Conservation (phyloP, 2,888 invertebrate species). For the Alcis repandata region DNA sequence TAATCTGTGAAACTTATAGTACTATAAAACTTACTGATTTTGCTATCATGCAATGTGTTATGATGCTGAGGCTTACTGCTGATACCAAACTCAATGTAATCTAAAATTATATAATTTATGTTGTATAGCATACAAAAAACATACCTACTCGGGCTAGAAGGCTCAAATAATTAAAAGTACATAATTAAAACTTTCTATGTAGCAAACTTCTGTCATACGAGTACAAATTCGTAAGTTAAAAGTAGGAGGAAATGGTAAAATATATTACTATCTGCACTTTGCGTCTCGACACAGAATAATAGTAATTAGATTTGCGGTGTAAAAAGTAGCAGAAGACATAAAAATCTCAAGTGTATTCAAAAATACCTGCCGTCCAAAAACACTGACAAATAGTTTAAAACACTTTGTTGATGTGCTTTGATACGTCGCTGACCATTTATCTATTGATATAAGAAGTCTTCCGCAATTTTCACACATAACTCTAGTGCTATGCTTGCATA, state of each 20-base stretch:
- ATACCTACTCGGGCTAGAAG: too few relatives aligned
- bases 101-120: background rate
- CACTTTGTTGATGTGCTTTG: background rate
- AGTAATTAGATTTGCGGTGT: too few relatives aligned
- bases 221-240: too few relatives aligned
- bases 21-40: background rate
- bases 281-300: too few relatives aligned
- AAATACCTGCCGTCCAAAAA: conserved; percentile 7
- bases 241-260: too few relatives aligned
- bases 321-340: too few relatives aligned
- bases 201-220: too few relatives aligned
- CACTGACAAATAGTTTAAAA: background rate
- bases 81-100: background rate
- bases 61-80: background rate
- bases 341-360: too few relatives aligned
- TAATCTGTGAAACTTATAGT: too few relatives aligned
- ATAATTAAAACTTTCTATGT: too few relatives aligned
- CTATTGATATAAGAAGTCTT: background rate
- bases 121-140: background rate
- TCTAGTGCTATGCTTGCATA: background rate
- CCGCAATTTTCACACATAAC: background rate
- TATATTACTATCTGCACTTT: too few relatives aligned
- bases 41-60: background rate
- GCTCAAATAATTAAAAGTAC: too few relatives aligned
- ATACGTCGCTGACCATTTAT: conserved; percentile 1